Base-by-base conservation (phyloP, 37 sponge, comb jelly and placozoan species). In the Cliona cf. orientalis region DNA sequence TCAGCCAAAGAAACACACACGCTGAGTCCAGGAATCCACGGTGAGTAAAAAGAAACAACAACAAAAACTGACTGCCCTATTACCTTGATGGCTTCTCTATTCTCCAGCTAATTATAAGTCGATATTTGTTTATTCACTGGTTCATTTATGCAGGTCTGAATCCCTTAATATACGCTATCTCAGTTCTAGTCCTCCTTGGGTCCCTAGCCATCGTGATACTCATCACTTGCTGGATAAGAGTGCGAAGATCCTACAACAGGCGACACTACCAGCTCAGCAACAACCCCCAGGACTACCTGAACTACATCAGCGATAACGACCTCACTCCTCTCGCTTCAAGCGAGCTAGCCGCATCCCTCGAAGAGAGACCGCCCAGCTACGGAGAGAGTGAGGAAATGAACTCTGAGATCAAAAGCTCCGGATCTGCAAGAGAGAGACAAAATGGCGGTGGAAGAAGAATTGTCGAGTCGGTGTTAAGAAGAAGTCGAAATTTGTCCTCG, bases 81-180 rank as follows among this genome's bases (percentile, higher is more conserved):
- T n/a, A n/a, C n/a, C n/a, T n/a, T n/a, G n/a, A n/a, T n/a, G n/a
- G n/a, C n/a, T n/a, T n/a, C n/a, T n/a, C n/a, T n/a, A n/a, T n/a
- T n/a, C n/a, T n/a, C n/a, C n/a, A n/a, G n/a, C n/a, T n/a, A n/a
- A n/a, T n/a, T n/a, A n/a, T n/a, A n/a, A n/a, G n/a, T n/a, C n/a
- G n/a, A n/a, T n/a, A n/a, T n/a, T n/a, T n/a, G n/a, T n/a, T n/a
- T n/a, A n/a, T n/a, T n/a, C n/a, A n/a, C n/a, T n/a, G n/a, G n/a
- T n/a, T n/a, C n/a, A n/a, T n/a, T n/a, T n/a, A n/a, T n/a, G n/a
- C 29, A 92, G 93, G 89, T 29, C 70, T 92, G 19, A 92, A 92
- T 40, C 93, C 93, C 64, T 81, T 92, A 23, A 92, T 92, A 42
- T 92, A 92, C 77, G 84, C 89, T 1, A 80, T 88, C 42, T 43